Evolutionary conservation across 1,140 invertebrate species (phyloP).

Genomic region (Uloborus diversus): DNA sequence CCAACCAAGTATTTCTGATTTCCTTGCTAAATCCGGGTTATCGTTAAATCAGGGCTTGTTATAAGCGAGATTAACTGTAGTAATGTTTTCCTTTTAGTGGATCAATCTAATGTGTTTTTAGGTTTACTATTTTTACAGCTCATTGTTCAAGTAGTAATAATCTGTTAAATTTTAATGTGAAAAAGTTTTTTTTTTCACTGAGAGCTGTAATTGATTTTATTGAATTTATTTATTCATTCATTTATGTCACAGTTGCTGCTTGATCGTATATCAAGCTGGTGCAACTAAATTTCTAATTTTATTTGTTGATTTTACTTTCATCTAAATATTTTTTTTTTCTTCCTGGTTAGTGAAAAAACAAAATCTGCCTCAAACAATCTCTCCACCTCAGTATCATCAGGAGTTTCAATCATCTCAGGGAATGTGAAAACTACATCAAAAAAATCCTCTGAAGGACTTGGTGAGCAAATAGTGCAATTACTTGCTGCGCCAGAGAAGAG

Average conservation of each 20-base stretch:
- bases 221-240: not conserved
- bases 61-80: no score
- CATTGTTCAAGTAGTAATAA: no score
- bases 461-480: conserved; percentile 26
- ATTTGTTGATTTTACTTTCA: not conserved
- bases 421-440: conserved; percentile 44
- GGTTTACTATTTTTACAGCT: no score
- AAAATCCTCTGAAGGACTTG: conserved; percentile 32
- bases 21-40: no score
- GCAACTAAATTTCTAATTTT: not conserved
- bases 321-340: not conserved
- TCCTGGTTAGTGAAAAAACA: conserved; percentile 33
- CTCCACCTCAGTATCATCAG: conserved; percentile 26
- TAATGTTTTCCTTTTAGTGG: no score
- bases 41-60: no score
- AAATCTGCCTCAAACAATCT: conserved; percentile 34
- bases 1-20: no score
- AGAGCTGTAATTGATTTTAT: no score
- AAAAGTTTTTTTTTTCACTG: no score
- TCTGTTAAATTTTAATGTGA: no score
- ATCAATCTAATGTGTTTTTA: no score
- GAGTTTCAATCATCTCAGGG: conserved; percentile 45
- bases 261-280: not conserved
- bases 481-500: conserved; percentile 13
- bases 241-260: not conserved